Evolutionary conservation across 1,140 invertebrate genomes (phyloP), one percentile per base, ranked within the genome.

Genomic region (Pogonus chalceus): DNA sequence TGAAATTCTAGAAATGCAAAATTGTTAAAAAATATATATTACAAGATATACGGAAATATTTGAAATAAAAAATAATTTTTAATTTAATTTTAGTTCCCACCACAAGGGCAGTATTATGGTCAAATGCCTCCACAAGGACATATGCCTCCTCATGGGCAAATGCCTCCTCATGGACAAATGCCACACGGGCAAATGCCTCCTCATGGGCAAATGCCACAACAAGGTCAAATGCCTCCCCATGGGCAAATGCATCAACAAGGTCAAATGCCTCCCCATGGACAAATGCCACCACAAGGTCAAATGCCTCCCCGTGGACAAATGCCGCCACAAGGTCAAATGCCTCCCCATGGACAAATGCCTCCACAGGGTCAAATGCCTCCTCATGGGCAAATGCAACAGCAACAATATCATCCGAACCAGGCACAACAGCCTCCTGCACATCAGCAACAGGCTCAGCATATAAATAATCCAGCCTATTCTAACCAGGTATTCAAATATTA

Each of bases 401-500:
- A 14, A 23, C 65, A 65, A 51, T 52, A 23, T 35, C 43, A 51
- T 51, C 35, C 24, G 16, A 23, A 26, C 2, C 49, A 51, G 23
- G 35, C 43, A 23, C 50, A 56, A 60, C 62, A 56, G 14, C 59
- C 39, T 35, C 59, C 63, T 47, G 57, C 54, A 20, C 68, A 66
- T 50, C 59, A 58, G 14, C 58, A 60, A 35, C 71, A 72, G 59
- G 62, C 56, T 18, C 60, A 62, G 50, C 26, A 31, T 4, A 31
- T 31, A 14, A 31, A 31, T 31, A 31, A 31, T 31, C 26, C 4
- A 31, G 14, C 14, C 14, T 7, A 31, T 31, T 14, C 26, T 31
- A 31, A 31, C 26, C 26, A 31, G 26, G 26, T 31, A 31, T 31
- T 7, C 4, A 31, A 31, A 31, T 31, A 4, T 31, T 4, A 31